These are phyloP conservation scores for Microcebus murinus DNA, from an alignment of 2,113 vertebrate species.

Conservation along the genomic window DNA sequence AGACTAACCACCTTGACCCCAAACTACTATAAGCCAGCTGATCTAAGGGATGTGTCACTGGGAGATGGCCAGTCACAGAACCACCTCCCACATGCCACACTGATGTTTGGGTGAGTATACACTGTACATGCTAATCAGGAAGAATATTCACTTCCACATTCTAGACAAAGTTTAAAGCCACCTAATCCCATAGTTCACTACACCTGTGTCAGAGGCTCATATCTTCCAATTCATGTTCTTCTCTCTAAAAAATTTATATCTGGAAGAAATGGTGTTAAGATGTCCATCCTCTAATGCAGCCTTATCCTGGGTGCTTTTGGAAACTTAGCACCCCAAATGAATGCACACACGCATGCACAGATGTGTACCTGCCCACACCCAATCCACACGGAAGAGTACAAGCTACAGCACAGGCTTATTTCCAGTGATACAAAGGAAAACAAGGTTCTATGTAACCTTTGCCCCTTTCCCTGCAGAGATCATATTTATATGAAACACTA, in stretches of 20 bases:
- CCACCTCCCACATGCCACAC: rapidly evolving
- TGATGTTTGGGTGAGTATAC: background rate
- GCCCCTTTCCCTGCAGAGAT: background rate
- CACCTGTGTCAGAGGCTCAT: background rate
- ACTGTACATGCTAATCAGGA: rapidly evolving
- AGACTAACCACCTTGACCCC: background rate
- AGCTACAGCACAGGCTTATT: no score
- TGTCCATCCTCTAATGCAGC: background rate
- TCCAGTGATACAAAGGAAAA: background rate
- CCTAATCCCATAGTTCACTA: background rate
- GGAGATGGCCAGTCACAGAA: background rate
- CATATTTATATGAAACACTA: background rate
- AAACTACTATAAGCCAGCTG: background rate
- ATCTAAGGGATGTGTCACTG: no score
- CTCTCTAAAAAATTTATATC: background rate
- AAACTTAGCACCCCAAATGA: no score
- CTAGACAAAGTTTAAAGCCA: background rate
- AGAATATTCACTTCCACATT: background rate
- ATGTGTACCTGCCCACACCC: background rate
- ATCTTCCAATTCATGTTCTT: background rate
- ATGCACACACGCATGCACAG: background rate
- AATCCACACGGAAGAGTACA: no score
- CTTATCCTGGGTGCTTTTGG: background rate
- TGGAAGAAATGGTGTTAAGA: background rate
- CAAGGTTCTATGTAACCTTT: background rate